Percentiles rank a stretch among this genome's conserved stretches.
phyloP scores from a whole-genome alignment of 2,797 vertebrate genomes.

The Denticeps clupeoides region DNA sequence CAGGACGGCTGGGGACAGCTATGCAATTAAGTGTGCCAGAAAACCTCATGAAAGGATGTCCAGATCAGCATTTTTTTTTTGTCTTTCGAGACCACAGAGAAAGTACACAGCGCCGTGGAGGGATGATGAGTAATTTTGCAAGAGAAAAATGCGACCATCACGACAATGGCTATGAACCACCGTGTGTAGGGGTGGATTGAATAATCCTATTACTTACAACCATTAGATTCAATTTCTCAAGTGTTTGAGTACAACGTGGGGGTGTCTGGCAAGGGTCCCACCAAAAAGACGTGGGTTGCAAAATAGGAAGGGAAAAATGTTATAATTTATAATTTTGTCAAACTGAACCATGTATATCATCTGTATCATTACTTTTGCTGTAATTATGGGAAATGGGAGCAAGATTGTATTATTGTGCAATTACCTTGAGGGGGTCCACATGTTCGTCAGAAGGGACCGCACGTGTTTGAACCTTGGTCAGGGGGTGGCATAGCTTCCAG shows the following conservation, averaged over 20 bases:
- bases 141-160: not conserved
- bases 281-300: not conserved
- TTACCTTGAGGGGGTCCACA: too few species aligned
- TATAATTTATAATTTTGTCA: too few species aligned
- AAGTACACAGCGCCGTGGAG: conserved; percentile 9
- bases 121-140: conserved; percentile 16
- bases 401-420: too few species aligned
- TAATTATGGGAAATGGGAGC: too few species aligned
- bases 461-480: too few species aligned
- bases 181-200: conserved; percentile 36
- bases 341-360: too few species aligned
- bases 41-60: conserved; percentile 12
- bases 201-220: conserved; percentile 25
- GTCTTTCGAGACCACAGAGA: conserved; percentile 18
- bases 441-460: too few species aligned
- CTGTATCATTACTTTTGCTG: too few species aligned
- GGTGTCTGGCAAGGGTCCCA: not conserved
- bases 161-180: conserved; percentile 42
- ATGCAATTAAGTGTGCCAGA: conserved; percentile 51
- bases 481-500: too few species aligned
- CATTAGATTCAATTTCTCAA: not conserved
- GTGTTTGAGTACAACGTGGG: not conserved
- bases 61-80: conserved; percentile 20
- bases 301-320: conserved; percentile 44
- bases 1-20: conserved; percentile 42